Percentiles rank a stretch among this genome's conserved stretches.
Evolutionary conservation across 2,113 vertebrate genomes (phyloP).

Genomic region (Rattus norvegicus): GRCr8 NC_086040.1:583501-584000

Average conservation of each 20-base stretch:
- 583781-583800: too few species aligned
- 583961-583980: too few species aligned
- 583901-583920: too few species aligned
- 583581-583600: background rate
- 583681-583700: background rate
- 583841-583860: too few species aligned
- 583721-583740: background rate
- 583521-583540: background rate
- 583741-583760: background rate
- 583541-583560: background rate
- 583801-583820: too few species aligned
- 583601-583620: background rate
- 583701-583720: background rate
- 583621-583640: background rate
- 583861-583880: too few species aligned
- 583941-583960: too few species aligned
- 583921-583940: too few species aligned
- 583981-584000: too few species aligned
- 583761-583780: background rate
- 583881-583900: too few species aligned
- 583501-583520: background rate
- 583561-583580: background rate
- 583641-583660: background rate
- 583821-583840: too few species aligned
- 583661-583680: background rate